These are phyloP conservation scores for Ophion costatus DNA, from an alignment of 2,888 invertebrate species.

Conservation along the genomic window DNA sequence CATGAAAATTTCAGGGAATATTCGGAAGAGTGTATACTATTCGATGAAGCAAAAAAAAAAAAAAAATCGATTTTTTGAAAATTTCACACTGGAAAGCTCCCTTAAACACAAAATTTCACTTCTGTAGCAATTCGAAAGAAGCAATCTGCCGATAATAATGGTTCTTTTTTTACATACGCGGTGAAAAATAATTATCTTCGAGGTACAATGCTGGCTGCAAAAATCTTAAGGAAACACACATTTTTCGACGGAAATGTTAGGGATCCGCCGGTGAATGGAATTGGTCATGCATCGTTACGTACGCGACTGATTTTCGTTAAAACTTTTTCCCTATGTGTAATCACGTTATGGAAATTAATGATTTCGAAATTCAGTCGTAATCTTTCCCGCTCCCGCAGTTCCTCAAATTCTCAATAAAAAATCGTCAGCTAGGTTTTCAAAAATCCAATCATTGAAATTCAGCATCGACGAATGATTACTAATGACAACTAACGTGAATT, in stretches of 20 bases:
- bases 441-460: neutral
- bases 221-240: too few relatives aligned
- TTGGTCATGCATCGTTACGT: too few relatives aligned
- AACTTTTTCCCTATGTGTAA: too few relatives aligned
- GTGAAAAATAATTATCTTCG: neutral
- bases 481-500: slow-evolving; percentile 34
- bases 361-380: neutral
- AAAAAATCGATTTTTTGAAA: too few relatives aligned
- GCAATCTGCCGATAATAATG: neutral
- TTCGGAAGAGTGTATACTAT: too few relatives aligned
- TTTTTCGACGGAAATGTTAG: too few relatives aligned
- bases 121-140: neutral
- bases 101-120: neutral
- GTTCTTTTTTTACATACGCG: neutral
- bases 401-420: neutral
- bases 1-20: too few relatives aligned
- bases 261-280: too few relatives aligned
- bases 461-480: slow-evolving; percentile 50
- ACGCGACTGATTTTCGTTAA: too few relatives aligned
- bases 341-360: neutral
- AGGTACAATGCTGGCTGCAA: too few relatives aligned
- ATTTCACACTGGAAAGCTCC: too few relatives aligned
- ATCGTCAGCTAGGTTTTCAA: neutral
- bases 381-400: neutral
- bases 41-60: too few relatives aligned